Evolutionary conservation across 2,888 invertebrate species (phyloP).

Genomic region (Nipponacmea schrenckii): DNA sequence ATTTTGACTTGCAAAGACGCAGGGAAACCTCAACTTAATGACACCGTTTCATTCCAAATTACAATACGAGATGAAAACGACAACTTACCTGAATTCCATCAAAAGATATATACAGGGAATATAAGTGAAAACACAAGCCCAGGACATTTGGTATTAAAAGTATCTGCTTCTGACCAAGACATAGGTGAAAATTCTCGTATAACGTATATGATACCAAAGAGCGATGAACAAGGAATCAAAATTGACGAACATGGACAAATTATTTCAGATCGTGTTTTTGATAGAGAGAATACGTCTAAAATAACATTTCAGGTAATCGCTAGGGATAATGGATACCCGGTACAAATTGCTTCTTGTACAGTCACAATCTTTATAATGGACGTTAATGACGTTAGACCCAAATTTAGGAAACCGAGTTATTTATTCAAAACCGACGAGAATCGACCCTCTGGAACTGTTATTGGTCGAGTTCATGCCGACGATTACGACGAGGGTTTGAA

Average conservation of each 20-base stretch:
- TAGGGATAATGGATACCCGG: slow-evolving; percentile 11
- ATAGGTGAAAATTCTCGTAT: slow-evolving; percentile 44
- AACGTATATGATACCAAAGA: slow-evolving; percentile 31
- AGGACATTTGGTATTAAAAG: slow-evolving; percentile 40
- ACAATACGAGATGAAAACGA: slow-evolving; percentile 86
- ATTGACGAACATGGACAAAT: slow-evolving; percentile 49
- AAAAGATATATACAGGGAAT: slow-evolving; percentile 55
- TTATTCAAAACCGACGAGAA: slow-evolving; percentile 9
- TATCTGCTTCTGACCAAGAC: slow-evolving; percentile 45
- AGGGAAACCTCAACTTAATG: slow-evolving; percentile 39
- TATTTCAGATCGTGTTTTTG: slow-evolving; percentile 42
- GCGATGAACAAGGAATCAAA: slow-evolving; percentile 34
- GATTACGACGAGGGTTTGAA: slow-evolving; percentile 8
- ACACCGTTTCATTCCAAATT: slow-evolving; percentile 39
- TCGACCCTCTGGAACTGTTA: not conserved
- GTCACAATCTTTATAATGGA: slow-evolving; percentile 11
- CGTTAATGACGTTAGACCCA: slow-evolving; percentile 15
- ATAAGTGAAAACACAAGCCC: slow-evolving; percentile 47
- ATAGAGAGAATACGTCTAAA: slow-evolving; percentile 43
- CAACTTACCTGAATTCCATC: slow-evolving; percentile 84
- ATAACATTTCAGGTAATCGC: slow-evolving; percentile 29
- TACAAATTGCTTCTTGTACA: not conserved
- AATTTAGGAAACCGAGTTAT: slow-evolving; percentile 10
- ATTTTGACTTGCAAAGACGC: slow-evolving; percentile 40
- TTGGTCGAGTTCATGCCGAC: slow-evolving; percentile 10